phyloP scores from a whole-genome alignment of 2,888 invertebrate species.

The Rhagonycha lutea region DNA sequence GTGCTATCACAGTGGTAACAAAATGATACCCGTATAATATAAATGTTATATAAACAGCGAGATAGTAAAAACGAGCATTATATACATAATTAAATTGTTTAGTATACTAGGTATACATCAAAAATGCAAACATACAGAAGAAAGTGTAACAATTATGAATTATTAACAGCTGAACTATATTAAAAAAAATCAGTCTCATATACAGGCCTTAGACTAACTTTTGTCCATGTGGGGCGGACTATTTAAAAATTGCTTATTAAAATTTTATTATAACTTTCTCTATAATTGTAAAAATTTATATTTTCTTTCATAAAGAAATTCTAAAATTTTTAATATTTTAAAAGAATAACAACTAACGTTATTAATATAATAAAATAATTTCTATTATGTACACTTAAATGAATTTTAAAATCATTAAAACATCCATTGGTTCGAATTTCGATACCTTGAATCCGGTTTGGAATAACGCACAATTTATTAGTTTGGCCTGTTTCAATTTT shows the following conservation, averaged over 20 bases:
- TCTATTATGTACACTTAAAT: not conserved
- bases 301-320: not conserved
- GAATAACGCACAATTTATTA: not conserved
- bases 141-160: constrained; percentile 26
- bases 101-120: constrained; percentile 14
- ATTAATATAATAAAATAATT: not conserved
- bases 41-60: constrained; percentile 22
- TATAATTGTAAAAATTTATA: not conserved
- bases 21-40: constrained; percentile 25
- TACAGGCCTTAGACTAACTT: constrained; percentile 39
- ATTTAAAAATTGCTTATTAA: not conserved
- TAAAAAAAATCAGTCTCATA: constrained; percentile 49
- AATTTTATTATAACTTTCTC: not conserved
- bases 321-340: not conserved
- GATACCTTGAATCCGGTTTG: not conserved
- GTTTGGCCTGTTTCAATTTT: not conserved
- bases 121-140: constrained; percentile 28
- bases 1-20: constrained; percentile 31
- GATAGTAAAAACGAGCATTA: constrained; percentile 21
- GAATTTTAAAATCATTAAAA: not conserved
- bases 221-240: constrained; percentile 11
- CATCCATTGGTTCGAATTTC: not conserved
- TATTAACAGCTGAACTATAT: constrained; percentile 30
- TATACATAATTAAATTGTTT: constrained; percentile 8
- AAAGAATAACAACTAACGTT: not conserved